A percentile compares a stretch with the other conserved stretches of the same genome.
Evolutionary conservation across 2,113 vertebrate genomes (phyloP).

Genomic region (Gobius niger): DNA sequence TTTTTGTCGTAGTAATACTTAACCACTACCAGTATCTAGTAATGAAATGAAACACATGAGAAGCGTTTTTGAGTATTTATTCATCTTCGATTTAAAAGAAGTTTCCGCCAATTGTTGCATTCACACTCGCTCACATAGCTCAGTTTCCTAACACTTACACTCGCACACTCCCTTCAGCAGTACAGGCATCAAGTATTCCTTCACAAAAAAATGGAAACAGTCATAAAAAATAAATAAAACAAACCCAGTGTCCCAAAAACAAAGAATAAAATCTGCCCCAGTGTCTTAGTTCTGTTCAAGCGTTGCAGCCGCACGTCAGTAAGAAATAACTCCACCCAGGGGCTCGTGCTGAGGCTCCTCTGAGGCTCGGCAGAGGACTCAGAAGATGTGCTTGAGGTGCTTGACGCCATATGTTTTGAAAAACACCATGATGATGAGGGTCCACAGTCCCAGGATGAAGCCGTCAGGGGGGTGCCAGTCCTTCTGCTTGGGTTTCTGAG

Average conservation of each 20-base stretch:
- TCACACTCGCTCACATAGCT: too few species aligned
- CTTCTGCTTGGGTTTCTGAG: slow-evolving; percentile 91
- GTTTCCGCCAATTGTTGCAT: too few species aligned
- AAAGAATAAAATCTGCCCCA: background rate
- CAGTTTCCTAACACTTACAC: too few species aligned
- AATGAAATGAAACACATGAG: too few species aligned
- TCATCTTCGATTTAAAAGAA: too few species aligned
- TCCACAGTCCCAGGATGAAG: slow-evolving; percentile 97
- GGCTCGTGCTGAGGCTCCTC: background rate
- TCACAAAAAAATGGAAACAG: background rate
- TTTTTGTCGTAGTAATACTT: too few species aligned
- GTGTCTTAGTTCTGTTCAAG: background rate
- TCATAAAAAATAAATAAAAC: slow-evolving; percentile 12
- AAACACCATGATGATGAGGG: slow-evolving; percentile 95
- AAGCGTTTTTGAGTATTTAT: too few species aligned
- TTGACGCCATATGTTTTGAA: slow-evolving; percentile 96
- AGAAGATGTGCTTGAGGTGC: slow-evolving; percentile 97
- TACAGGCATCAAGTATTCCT: slow-evolving; percentile 6
- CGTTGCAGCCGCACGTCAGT: background rate
- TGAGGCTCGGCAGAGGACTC: slow-evolving; percentile 40
- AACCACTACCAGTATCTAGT: too few species aligned
- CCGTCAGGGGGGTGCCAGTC: slow-evolving; percentile 98
- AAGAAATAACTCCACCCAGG: too few species aligned
- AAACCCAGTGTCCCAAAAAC: background rate
- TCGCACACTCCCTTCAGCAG: background rate